These are phyloP conservation scores for Onychorhynchus coronatus DNA, from an alignment of 2,113 vertebrate genomes.

Conservation along the genomic window DNA sequence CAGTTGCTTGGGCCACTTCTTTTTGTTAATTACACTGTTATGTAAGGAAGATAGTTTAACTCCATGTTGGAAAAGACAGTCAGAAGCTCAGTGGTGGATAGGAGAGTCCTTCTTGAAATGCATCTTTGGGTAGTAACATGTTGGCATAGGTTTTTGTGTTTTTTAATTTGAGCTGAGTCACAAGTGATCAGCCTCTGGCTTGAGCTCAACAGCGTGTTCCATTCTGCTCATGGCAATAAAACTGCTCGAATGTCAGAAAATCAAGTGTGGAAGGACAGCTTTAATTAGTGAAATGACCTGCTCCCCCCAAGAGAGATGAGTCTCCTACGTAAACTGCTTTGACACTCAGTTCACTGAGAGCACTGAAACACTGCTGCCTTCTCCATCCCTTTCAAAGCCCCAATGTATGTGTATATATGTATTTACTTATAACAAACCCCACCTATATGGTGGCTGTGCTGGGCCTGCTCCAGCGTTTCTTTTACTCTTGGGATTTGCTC, in stretches of 20 bases:
- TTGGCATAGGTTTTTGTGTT: not conserved
- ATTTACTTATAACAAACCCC: not conserved
- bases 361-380: not conserved
- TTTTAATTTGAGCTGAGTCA: not conserved
- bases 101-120: not conserved
- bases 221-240: fast-evolving
- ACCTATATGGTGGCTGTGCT: not conserved
- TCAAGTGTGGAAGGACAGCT: not conserved
- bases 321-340: not conserved
- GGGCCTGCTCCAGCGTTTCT: not conserved
- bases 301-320: not conserved
- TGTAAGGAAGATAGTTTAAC: not conserved
- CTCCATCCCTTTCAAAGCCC: not conserved
- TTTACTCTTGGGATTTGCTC: not conserved
- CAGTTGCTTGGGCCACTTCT: not conserved
- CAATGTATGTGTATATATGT: fast-evolving
- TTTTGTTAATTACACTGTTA: not conserved
- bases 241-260: not conserved
- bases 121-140: not conserved
- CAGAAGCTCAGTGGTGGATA: not conserved
- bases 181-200: not conserved
- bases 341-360: not conserved
- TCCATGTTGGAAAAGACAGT: not conserved
- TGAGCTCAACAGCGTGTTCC: not conserved
- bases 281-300: not conserved